Conservation (phyloP, 2,113 vertebrate genomes). For the Ochotona curzoniae region DNA sequence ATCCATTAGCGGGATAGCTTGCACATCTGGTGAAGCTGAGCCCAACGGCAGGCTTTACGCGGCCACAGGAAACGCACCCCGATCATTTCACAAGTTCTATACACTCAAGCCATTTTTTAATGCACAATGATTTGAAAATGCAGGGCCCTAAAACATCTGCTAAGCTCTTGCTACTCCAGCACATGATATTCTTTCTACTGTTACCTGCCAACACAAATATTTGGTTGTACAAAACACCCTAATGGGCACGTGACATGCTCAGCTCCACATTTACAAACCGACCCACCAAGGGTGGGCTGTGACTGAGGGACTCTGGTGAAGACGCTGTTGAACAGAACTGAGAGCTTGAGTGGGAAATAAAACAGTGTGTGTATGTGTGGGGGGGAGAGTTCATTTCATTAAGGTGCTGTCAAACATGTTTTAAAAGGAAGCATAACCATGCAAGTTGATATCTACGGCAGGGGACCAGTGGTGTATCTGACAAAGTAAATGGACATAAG, state of each 20-base stretch:
- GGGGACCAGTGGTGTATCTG: fast-evolving
- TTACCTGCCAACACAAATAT: slow-evolving; percentile 89
- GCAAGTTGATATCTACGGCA: neutral
- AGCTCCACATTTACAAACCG: slow-evolving; percentile 74
- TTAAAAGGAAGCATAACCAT: neutral
- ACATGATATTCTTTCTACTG: slow-evolving; percentile 84
- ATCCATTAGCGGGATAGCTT: slow-evolving; percentile 71
- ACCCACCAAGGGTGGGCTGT: slow-evolving; percentile 53
- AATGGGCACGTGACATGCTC: slow-evolving; percentile 80
- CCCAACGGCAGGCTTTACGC: slow-evolving; percentile 84
- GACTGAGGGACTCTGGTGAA: slow-evolving; percentile 50
- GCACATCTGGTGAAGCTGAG: slow-evolving; percentile 87
- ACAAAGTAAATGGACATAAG: neutral
- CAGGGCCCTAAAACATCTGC: slow-evolving; percentile 90
- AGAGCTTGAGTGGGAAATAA: neutral
- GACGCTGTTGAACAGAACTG: slow-evolving; percentile 9
- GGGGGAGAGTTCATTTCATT: neutral
- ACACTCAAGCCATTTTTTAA: slow-evolving; percentile 83
- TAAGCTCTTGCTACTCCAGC: slow-evolving; percentile 86
- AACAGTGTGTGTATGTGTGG: no score
- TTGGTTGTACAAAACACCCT: slow-evolving; percentile 84
- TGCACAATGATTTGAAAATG: slow-evolving; percentile 88
- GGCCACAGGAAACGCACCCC: slow-evolving; percentile 88
- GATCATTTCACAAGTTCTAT: slow-evolving; percentile 86
- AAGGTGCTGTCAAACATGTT: slow-evolving; percentile 20